Percentiles rank a stretch among this genome's conserved stretches.
These are phyloP conservation scores for Crotalus viridis DNA, from an alignment of 2,113 vertebrate genomes.

Conservation along the genomic window DNA sequence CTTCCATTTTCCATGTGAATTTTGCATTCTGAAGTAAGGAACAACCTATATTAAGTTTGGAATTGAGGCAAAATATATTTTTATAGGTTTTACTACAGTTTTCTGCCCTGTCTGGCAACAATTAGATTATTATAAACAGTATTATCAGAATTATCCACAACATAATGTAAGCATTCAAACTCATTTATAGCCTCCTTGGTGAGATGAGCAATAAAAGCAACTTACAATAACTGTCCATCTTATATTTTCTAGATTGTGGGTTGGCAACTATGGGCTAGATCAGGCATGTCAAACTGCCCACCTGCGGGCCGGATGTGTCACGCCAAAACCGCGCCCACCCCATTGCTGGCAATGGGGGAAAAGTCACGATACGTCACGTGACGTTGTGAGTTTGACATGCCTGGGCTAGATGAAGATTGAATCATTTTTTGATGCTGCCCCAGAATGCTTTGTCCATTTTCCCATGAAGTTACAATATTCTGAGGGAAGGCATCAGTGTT, in stretches of 20 bases:
- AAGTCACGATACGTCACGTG: too few species aligned
- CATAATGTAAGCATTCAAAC: background rate
- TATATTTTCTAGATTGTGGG: background rate
- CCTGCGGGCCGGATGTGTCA: too few species aligned
- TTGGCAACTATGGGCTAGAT: background rate
- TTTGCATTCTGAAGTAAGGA: background rate
- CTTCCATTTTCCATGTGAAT: background rate
- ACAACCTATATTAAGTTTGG: background rate
- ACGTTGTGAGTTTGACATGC: too few species aligned
- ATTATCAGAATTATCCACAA: background rate
- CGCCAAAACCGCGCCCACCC: too few species aligned
- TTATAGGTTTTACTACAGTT: background rate
- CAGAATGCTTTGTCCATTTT: background rate
- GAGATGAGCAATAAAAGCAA: background rate
- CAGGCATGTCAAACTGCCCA: too few species aligned
- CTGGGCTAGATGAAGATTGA: background rate
- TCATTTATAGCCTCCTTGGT: background rate
- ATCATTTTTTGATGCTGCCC: background rate
- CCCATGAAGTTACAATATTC: background rate
- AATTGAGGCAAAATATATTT: background rate
- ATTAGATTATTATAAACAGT: background rate
- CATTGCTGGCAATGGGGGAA: too few species aligned
- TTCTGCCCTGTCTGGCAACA: background rate
- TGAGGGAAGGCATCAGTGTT: background rate
- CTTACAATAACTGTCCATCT: background rate